phyloP scores from a whole-genome alignment of 2,113 vertebrate species.

The Silurus glanis region DNA sequence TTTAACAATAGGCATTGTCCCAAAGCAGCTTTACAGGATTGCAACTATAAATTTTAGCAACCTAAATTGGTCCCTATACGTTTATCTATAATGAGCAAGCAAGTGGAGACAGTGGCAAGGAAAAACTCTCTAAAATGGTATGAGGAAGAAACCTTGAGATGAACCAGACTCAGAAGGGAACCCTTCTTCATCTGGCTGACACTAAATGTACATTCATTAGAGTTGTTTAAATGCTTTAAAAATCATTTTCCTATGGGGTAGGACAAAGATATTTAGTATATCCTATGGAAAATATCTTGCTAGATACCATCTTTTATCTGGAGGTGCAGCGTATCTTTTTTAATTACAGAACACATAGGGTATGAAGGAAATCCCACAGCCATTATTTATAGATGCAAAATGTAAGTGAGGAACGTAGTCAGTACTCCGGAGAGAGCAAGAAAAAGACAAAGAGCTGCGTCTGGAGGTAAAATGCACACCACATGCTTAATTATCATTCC shows the following conservation, averaged over 20 bases:
- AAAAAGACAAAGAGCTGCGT: neutral
- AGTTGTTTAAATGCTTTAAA: neutral
- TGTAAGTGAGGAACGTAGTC: neutral
- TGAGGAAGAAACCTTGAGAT: no score
- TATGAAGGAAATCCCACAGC: neutral
- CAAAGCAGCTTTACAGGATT: no score
- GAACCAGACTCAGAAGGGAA: no score
- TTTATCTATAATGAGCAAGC: no score
- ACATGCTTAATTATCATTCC: constrained; percentile 34
- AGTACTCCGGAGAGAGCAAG: neutral
- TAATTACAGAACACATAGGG: neutral
- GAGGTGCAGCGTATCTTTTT: neutral
- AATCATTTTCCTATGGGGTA: neutral
- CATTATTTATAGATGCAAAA: neutral
- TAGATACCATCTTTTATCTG: neutral
- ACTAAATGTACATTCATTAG: no score
- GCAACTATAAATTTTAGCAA: no score
- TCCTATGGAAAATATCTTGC: neutral
- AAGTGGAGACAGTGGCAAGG: no score
- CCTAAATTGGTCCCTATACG: no score
- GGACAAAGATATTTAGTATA: neutral
- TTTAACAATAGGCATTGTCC: no score
- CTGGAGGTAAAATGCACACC: constrained; percentile 2
- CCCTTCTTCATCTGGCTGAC: no score
- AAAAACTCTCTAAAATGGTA: no score